Evolutionary conservation across 2,797 vertebrate genomes (phyloP).

Genomic region (Peromyscus eremicus): DNA sequence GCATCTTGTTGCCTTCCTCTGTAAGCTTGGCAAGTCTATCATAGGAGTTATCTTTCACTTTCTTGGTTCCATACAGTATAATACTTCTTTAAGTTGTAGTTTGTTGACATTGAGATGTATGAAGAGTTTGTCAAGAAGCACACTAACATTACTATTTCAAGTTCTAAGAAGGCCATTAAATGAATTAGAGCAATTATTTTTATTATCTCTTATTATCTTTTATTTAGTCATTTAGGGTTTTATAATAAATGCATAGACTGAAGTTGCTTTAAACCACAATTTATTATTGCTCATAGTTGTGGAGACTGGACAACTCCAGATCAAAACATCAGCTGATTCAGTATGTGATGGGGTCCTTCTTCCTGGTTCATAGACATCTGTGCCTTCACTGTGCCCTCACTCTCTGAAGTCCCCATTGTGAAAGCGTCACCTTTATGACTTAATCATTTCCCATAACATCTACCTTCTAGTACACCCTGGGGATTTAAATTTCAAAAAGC

Average conservation of each 20-base stretch:
- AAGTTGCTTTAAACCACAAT: background rate
- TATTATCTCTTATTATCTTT: constrained; percentile 30
- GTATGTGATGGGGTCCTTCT: background rate
- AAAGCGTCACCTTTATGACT: background rate
- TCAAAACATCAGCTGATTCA: background rate
- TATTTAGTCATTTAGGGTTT: background rate
- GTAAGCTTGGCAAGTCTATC: background rate
- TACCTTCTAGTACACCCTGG: background rate
- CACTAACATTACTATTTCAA: constrained; percentile 48
- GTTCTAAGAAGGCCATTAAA: background rate
- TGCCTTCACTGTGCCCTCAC: background rate
- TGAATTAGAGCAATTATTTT: constrained; percentile 35
- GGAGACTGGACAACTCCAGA: background rate
- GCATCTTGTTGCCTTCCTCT: background rate
- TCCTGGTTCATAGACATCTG: background rate
- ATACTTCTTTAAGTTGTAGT: background rate
- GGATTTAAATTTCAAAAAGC: background rate
- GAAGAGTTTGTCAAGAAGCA: constrained; percentile 14
- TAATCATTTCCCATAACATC: background rate
- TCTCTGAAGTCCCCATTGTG: background rate
- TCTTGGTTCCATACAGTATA: constrained; percentile 27
- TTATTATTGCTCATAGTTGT: background rate
- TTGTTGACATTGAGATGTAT: constrained; percentile 44
- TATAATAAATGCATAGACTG: background rate
- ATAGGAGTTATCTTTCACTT: background rate